Percentiles rank a stretch among this genome's conserved stretches.
Conservation (phyloP, 2,113 vertebrate species). For the Baryphthengus martii region DNA sequence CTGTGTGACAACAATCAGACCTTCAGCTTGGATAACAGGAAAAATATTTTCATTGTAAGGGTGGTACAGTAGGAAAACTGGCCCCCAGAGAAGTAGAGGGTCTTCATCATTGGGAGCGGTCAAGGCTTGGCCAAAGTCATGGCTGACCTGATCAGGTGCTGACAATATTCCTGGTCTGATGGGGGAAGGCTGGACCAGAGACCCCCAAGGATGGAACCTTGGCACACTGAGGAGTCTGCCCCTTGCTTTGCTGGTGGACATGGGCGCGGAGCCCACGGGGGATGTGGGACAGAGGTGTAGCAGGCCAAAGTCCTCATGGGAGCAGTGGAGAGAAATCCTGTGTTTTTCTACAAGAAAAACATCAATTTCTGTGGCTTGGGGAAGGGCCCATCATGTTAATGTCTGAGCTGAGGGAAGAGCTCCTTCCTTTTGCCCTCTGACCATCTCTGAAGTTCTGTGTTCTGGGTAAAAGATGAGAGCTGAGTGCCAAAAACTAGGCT, state of each 20-base stretch:
- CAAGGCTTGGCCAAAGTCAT: not conserved
- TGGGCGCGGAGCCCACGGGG: not conserved
- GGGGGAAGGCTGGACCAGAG: not conserved
- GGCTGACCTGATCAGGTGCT: not conserved
- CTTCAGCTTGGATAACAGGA: not conserved
- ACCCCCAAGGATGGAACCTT: too few species aligned
- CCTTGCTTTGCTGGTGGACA: not conserved
- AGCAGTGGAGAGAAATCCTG: not conserved
- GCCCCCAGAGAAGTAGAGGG: too few species aligned
- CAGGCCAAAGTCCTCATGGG: not conserved
- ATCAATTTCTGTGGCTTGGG: not conserved
- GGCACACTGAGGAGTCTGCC: not conserved
- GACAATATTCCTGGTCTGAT: not conserved
- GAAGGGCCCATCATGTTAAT: rapidly evolving
- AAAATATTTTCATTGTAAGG: not conserved
- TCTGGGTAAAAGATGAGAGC: not conserved
- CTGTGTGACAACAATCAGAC: not conserved
- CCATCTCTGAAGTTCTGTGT: not conserved
- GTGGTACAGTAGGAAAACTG: not conserved
- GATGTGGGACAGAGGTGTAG: not conserved
- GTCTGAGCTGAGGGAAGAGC: not conserved
- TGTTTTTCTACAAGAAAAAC: not conserved
- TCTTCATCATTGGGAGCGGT: not conserved
- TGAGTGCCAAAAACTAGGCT: not conserved
- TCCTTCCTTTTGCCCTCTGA: not conserved